Evolutionary conservation across 2,797 vertebrate genomes (phyloP).

Genomic region (Rhinogobio ventralis): DNA sequence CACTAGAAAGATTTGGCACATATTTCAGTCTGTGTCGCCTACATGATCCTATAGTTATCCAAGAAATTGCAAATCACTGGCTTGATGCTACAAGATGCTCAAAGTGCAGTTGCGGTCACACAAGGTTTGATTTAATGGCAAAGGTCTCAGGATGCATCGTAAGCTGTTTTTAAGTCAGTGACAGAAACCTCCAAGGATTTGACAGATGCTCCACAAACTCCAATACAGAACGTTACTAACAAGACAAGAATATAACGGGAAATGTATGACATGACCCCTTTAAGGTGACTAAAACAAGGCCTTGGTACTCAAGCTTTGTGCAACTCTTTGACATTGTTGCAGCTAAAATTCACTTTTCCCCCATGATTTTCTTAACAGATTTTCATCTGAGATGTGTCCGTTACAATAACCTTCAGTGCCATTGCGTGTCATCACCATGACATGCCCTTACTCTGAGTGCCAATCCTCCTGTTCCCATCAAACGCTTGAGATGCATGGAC

Average conservation of each 20-base stretch:
- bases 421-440: not conserved
- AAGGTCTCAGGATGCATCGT: not conserved
- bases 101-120: not conserved
- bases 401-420: not conserved
- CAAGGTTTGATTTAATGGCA: not conserved
- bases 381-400: not conserved
- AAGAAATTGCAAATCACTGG: not conserved
- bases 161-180: not conserved
- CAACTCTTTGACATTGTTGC: not conserved
- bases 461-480: not conserved
- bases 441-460: not conserved
- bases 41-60: not conserved
- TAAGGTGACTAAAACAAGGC: not conserved
- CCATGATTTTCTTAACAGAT: not conserved
- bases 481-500: not conserved
- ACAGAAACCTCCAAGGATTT: not conserved
- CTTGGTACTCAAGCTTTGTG: not conserved
- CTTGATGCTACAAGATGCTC: not conserved
- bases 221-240: not conserved
- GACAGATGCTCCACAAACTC: slow-evolving; percentile 1
- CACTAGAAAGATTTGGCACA: not conserved
- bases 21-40: not conserved
- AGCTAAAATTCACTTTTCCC: not conserved
- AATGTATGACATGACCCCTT: not conserved
- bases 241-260: not conserved